Percentiles rank a stretch among this genome's conserved stretches.
Evolutionary conservation across 30 jellyfish, hydroid and myxozoan species (phyloP).

Genomic region (Cassiopea xamachana): DNA sequence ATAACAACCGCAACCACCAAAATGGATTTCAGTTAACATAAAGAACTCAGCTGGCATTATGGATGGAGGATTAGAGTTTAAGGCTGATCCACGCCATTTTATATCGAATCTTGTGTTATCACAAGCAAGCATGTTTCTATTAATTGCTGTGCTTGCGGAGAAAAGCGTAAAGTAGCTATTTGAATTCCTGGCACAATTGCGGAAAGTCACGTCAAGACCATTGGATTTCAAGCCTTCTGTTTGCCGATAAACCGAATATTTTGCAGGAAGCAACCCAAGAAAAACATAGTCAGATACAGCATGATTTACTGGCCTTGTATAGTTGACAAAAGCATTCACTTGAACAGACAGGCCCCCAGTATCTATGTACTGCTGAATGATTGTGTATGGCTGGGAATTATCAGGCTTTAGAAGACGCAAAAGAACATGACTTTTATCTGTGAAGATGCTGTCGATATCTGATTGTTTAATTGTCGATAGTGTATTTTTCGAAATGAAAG

Average conservation of each 20-base stretch:
- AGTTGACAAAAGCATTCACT: background rate
- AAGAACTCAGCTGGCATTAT: constrained; percentile 30
- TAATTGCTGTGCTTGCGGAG: constrained; percentile 8
- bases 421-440: constrained; percentile 38
- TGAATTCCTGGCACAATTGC: constrained; percentile 20
- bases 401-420: constrained; percentile 38
- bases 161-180: constrained; percentile 20
- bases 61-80: background rate
- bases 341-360: constrained; percentile 53
- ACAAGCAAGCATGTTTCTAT: background rate
- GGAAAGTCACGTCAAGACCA: background rate
- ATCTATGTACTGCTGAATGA: constrained; percentile 20
- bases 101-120: constrained; percentile 44
- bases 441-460: constrained; percentile 38
- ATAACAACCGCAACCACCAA: constrained; percentile 75
- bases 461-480: constrained; percentile 22
- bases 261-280: constrained; percentile 42
- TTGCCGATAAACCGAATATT: background rate
- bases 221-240: constrained; percentile 36
- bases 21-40: constrained; percentile 52
- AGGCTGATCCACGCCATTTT: constrained; percentile 45
- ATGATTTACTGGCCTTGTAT: constrained; percentile 35
- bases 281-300: constrained; percentile 29
- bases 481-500: constrained; percentile 36
- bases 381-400: constrained; percentile 68